Base-by-base conservation (phyloP, 2,113 vertebrate species). In the Lasiurus borealis region DNA sequence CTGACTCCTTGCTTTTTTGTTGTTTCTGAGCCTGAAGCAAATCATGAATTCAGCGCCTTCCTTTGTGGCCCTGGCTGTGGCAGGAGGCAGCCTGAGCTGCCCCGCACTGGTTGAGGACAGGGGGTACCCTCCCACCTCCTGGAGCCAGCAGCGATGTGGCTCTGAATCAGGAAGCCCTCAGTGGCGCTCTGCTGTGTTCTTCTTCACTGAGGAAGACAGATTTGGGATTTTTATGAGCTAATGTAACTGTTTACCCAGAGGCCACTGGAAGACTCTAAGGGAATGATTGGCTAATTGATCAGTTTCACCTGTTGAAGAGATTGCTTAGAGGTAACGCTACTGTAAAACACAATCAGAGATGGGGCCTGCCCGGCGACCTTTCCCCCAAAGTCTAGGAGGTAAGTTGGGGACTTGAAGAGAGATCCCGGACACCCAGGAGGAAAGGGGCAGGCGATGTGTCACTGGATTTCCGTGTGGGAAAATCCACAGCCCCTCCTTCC, bases 211-310 rank as follows among this genome's bases (percentile, higher is more conserved):
- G 68, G 85, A 96, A 97, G 96, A 96, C 86, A 97, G 95, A 97
- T 89, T 95, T 96, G 46, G 80, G 82, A 81, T 97, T 98, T 98
- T 97, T 96, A 96, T 95, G 73, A 97, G 36, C 85, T 95, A 85
- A 64, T 94, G 84, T 97, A 97, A 89, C 95, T 98, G 12, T 97
- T 97, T 97, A 96, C 94, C 85, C 91, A 95, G 50, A 81, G 95
- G 89, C 82, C 7, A 13, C 81, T 94, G 29, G 95, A 97, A 73
- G 87, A 86, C 64, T 90, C 19, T 96, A 93, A 97, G 97, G 89
- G 92, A 81, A 50, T 5, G 23, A 95, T 95, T 97, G 40, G 40
- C 40, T 40, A 40, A 40, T 40, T 40, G 97, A 97, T 91, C 90
- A 89, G 96, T 97, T 96, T 97, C 93, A 95, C 75, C 88, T 95